Evolutionary conservation across 1,140 invertebrate species (phyloP).

Genomic region (Pseudomyrmex cubaensis): DNA sequence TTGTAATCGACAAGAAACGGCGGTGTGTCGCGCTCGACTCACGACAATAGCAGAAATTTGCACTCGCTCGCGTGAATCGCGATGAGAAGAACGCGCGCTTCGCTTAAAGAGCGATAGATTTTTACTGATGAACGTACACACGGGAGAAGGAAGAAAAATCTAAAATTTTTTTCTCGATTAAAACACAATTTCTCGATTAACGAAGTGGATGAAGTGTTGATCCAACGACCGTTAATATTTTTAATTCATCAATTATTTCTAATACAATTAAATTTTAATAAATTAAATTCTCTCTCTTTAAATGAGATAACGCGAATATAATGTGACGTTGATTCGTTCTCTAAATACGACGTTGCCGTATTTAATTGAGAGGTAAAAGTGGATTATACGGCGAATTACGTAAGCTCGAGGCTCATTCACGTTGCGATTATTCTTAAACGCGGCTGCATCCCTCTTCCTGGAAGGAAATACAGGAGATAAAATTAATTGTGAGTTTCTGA

Average conservation of each 20-base stretch:
- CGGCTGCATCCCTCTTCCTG: conserved; percentile 33
- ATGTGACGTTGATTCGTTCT: not conserved
- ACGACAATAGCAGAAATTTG: conserved; percentile 38
- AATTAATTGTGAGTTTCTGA: conserved; percentile 32
- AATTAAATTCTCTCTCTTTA: no score
- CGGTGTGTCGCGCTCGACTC: conserved; percentile 17
- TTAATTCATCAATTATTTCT: no score
- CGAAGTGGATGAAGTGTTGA: no score
- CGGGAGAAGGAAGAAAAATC: no score
- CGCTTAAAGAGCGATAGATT: not conserved
- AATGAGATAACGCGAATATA: not conserved
- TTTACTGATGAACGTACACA: not conserved
- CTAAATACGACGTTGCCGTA: not conserved
- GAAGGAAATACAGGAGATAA: conserved; percentile 48
- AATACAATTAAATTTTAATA: no score
- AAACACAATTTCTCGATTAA: no score
- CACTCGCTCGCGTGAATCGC: not conserved
- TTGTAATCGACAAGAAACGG: conserved; percentile 58
- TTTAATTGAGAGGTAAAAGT: not conserved
- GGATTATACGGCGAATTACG: conserved; percentile 23
- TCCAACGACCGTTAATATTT: no score
- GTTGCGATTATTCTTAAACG: conserved; percentile 39
- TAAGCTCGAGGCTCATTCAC: conserved; percentile 20
- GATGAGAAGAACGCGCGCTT: not conserved
- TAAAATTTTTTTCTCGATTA: no score